Evolutionary conservation across 2,113 vertebrate genomes (phyloP).

Genomic region (Osmerus eperlanus): DNA sequence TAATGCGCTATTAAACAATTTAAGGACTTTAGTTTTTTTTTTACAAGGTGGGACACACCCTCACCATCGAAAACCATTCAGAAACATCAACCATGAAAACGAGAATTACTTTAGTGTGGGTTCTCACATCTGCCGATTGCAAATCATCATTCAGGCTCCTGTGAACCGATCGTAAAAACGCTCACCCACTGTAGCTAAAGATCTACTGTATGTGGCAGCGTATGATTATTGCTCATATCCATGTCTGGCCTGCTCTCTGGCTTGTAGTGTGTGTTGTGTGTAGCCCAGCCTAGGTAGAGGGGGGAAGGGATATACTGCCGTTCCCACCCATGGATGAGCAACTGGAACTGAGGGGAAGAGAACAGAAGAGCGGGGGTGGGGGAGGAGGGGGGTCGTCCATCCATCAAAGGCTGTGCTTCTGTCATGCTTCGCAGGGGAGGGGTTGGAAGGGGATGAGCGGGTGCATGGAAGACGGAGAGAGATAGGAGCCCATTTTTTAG

Average conservation of each 20-base stretch:
- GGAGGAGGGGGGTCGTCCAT: constrained; percentile 1
- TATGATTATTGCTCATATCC: constrained; percentile 33
- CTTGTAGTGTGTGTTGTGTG: constrained; percentile 18
- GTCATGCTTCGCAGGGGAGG: constrained; percentile 2
- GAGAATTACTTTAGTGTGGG: background rate
- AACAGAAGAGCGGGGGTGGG: constrained; percentile 20
- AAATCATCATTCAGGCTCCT: no score
- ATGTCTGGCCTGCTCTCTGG: constrained; percentile 34
- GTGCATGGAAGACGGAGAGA: background rate
- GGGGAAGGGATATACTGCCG: constrained; percentile 49
- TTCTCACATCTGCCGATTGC: no score
- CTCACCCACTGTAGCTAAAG: no score
- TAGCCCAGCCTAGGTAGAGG: constrained; percentile 38
- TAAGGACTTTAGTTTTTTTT: no score
- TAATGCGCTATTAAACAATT: no score
- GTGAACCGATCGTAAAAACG: no score
- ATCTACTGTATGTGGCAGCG: constrained; percentile 29
- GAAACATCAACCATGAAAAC: background rate
- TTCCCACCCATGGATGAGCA: constrained; percentile 61
- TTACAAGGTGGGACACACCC: no score
- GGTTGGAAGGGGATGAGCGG: background rate
- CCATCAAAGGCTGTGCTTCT: constrained; percentile 19
- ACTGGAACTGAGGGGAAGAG: constrained; percentile 36
- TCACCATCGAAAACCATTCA: no score
- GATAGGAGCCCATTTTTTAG: constrained; percentile 26